These are phyloP conservation scores for Oryzaephilus surinamensis DNA, from an alignment of 1,140 invertebrate species.

Conservation along the genomic window DNA sequence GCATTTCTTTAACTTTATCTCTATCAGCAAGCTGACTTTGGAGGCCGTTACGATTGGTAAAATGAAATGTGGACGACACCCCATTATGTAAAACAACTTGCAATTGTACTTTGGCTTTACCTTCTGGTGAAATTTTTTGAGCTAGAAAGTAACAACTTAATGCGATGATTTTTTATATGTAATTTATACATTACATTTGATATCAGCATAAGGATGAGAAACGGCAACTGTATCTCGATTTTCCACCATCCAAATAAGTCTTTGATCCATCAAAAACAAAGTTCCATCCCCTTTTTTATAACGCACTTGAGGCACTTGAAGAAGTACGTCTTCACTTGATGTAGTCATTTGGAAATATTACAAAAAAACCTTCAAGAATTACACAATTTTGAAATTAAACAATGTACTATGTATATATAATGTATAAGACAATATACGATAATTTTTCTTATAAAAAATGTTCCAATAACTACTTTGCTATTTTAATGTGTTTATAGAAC, in stretches of 20 bases:
- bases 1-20: slow-evolving; percentile 85
- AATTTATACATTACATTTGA: slow-evolving; percentile 85
- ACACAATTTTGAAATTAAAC: no score
- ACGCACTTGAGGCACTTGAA: slow-evolving; percentile 83
- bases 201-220: slow-evolving; percentile 89
- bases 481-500: no score
- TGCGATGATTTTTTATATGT: slow-evolving; percentile 3
- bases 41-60: slow-evolving; percentile 77
- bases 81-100: slow-evolving; percentile 94
- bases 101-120: slow-evolving; percentile 97
- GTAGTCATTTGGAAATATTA: slow-evolving; percentile 52
- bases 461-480: no score
- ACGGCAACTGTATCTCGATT: slow-evolving; percentile 84
- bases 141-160: slow-evolving; percentile 46
- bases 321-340: slow-evolving; percentile 84
- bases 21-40: slow-evolving; percentile 79
- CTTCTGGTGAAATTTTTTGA: slow-evolving; percentile 97
- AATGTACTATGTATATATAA: no score
- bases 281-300: slow-evolving; percentile 95
- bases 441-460: no score
- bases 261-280: slow-evolving; percentile 89
- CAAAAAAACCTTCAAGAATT: no score
- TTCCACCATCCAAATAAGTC: slow-evolving; percentile 91
- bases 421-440: no score
- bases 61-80: slow-evolving; percentile 94